Evolutionary conservation across 2,888 invertebrate species (phyloP), one percentile per base, ranked within the genome.

Genomic region (Synergus itoensis): DNA sequence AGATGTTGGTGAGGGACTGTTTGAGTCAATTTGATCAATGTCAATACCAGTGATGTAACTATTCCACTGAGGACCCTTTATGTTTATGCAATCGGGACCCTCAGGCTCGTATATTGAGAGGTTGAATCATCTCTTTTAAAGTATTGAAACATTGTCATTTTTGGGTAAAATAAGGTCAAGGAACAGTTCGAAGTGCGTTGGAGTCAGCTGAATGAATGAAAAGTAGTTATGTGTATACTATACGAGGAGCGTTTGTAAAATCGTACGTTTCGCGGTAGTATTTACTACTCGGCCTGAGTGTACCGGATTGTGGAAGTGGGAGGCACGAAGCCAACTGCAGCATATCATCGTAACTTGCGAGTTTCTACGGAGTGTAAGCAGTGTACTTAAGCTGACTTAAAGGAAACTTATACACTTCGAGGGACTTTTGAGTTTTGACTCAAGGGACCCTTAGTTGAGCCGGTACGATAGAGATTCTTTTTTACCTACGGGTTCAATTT

Each of bases 391-490:
- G n/a, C n/a, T n/a, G n/a, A 28, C 28, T 28, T 28, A 28, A 28
- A 28, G 3, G 0, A 28, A 28, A 67, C 45, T 12, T 69, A n/a
- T 28, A 69, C 36, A 53, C 36, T 48, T 57, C 75, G 69, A 75
- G 65, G 79, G 75, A 82, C 82, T 81, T 1, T 1, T n/a, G n/a
- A 21, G 21, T 28, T 82, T 80, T 78, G 69, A 80, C 75, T 80
- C 79, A 78, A 62, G 57, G 79, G 65, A 43, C 28, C 16, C 64
- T 16, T 53, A 69, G 76, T 73, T 60, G 76, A 60, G 80, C 76
- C 76, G 80, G 80, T 80, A 82, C 75, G 76, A 79, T 73, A 79
- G 80, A 76, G 63, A 48, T 82, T 73, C 77, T 69, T 79, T 77
- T 80, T 78, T 82, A 80, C 77, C 78, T 77, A 28, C 73, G 64